Evolutionary conservation across 2,113 vertebrate genomes (phyloP).

Genomic region (Indicator indicator): DNA sequence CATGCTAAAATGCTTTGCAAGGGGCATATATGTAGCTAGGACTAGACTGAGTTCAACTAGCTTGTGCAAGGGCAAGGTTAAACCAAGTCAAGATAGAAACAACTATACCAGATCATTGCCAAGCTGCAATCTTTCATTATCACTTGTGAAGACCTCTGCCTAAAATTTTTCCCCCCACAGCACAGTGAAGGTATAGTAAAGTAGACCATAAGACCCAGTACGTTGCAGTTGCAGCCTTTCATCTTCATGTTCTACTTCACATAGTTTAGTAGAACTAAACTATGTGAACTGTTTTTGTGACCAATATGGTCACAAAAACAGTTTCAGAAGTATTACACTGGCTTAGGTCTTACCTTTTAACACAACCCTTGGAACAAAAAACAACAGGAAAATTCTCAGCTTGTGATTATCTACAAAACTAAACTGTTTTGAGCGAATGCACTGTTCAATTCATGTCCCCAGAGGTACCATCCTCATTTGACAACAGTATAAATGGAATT

Average conservation of each 20-base stretch:
- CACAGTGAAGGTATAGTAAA: neutral
- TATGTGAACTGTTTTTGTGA: no score
- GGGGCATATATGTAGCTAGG: neutral
- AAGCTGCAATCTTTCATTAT: neutral
- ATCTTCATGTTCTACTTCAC: neutral
- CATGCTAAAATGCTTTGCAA: neutral
- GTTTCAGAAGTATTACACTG: neutral
- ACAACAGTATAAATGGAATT: neutral
- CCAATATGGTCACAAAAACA: neutral
- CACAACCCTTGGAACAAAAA: neutral
- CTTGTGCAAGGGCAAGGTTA: neutral
- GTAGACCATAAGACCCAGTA: neutral
- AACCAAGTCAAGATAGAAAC: neutral
- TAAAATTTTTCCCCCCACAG: neutral
- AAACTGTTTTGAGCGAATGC: neutral
- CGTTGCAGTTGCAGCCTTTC: neutral
- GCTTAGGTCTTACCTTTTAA: neutral
- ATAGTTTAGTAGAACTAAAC: no score
- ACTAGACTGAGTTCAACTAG: neutral
- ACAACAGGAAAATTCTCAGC: neutral
- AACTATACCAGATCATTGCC: neutral
- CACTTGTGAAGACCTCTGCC: neutral
- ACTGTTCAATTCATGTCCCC: neutral
- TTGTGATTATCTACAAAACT: neutral
- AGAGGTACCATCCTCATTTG: neutral